Evolutionary conservation across 2,797 vertebrate genomes (phyloP).

Genomic region (Trachops cirrhosus): DNA sequence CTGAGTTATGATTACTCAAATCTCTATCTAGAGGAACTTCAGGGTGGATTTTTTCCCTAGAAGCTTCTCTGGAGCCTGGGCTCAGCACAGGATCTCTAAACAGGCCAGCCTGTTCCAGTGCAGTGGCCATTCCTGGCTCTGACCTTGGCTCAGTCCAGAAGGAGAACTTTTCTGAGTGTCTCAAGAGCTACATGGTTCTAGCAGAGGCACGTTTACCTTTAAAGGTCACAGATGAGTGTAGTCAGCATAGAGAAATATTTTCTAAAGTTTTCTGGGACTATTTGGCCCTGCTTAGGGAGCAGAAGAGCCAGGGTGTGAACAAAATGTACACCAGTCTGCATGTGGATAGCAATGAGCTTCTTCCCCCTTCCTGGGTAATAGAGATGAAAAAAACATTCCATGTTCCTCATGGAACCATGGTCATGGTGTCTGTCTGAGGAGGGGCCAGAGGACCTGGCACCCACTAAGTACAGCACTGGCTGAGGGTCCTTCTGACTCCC

Average conservation of each 20-base stretch:
- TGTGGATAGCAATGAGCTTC: not conserved
- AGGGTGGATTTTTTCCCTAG: not conserved
- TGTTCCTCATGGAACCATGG: not conserved
- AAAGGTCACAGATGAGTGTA: not conserved
- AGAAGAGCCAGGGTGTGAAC: not conserved
- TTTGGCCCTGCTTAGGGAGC: not conserved
- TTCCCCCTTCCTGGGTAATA: not conserved
- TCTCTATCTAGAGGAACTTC: not conserved
- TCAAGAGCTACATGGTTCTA: not conserved
- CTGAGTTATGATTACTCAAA: not conserved
- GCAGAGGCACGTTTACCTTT: not conserved
- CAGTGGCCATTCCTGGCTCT: not conserved
- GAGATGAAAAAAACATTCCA: not conserved
- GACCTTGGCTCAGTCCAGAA: not conserved
- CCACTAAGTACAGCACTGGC: not conserved
- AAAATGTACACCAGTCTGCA: not conserved
- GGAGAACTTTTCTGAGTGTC: not conserved
- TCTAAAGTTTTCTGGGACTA: not conserved
- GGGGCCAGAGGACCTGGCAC: not conserved
- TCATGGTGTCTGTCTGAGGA: not conserved
- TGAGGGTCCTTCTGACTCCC: not conserved
- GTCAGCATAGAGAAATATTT: not conserved
- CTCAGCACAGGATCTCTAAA: not conserved
- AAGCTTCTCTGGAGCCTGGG: not conserved
- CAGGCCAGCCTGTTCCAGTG: not conserved